phyloP scores from a whole-genome alignment of 2,113 vertebrate genomes.

The Bujurquina vittata region DNA sequence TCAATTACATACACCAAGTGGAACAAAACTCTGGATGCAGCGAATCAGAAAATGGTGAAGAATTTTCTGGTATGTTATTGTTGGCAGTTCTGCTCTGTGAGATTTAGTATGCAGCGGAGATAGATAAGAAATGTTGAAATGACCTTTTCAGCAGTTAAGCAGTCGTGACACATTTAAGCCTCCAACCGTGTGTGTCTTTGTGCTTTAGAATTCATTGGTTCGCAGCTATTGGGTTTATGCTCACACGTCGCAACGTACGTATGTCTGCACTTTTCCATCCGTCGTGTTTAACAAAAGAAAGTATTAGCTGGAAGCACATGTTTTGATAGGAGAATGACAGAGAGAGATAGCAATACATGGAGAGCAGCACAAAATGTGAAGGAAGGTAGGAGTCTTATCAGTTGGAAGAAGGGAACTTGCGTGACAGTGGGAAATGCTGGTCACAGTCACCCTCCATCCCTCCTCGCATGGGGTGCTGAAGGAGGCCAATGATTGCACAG shows the following conservation, averaged over 20 bases:
- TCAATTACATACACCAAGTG: constrained; percentile 13
- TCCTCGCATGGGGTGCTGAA: constrained; percentile 40
- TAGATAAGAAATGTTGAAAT: constrained; percentile 53
- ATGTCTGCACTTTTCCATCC: constrained; percentile 1
- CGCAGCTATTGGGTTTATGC: neutral
- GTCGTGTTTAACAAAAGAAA: constrained; percentile 19
- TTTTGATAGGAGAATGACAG: constrained; percentile 32
- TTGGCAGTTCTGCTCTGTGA: constrained; percentile 42
- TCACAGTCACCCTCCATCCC: constrained; percentile 51
- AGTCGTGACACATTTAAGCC: constrained; percentile 13
- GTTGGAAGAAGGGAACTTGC: constrained; percentile 48
- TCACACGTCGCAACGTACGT: neutral
- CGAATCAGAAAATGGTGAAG: constrained; percentile 20
- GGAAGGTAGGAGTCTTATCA: constrained; percentile 47
- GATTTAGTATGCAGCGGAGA: constrained; percentile 21
- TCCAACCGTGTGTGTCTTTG: neutral
- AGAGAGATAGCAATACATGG: constrained; percentile 26
- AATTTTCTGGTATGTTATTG: constrained; percentile 49
- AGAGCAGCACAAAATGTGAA: constrained; percentile 8
- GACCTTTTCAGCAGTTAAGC: constrained; percentile 31
- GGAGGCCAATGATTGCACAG: constrained; percentile 47
- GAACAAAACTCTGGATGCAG: constrained; percentile 29
- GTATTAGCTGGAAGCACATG: constrained; percentile 28
- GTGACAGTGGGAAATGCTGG: constrained; percentile 58
- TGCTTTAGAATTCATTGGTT: neutral